Percentiles rank a stretch among this genome's conserved stretches.
phyloP scores from a whole-genome alignment of 1,140 invertebrate species.

The Lepidurus packardi region DNA sequence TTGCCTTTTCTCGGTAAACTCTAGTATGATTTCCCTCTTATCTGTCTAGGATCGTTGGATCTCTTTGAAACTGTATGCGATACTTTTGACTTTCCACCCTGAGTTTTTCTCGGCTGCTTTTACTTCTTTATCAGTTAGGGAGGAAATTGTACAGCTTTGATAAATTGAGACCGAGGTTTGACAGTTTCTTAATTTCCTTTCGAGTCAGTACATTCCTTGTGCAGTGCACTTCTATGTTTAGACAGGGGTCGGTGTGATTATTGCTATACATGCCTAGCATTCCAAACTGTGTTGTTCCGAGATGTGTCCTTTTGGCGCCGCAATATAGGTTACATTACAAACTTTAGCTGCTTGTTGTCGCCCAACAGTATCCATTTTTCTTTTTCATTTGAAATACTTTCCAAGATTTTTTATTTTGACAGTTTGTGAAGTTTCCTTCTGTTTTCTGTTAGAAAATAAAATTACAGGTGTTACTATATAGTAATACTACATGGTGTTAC shows the following conservation, averaged over 20 bases:
- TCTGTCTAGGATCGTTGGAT: not conserved
- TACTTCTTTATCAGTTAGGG: not conserved
- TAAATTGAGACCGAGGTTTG: not conserved
- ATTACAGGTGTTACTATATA: too few relatives aligned
- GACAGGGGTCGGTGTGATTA: not conserved
- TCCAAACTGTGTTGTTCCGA: not conserved
- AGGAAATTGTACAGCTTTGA: not conserved
- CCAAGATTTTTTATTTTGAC: too few relatives aligned
- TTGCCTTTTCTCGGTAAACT: too few relatives aligned
- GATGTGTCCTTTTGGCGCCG: not conserved
- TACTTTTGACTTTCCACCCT: not conserved
- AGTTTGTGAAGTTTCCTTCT: too few relatives aligned
- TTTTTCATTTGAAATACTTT: not conserved
- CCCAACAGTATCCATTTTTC: not conserved
- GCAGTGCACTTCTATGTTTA: conserved; percentile 8
- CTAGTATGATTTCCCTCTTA: not conserved
- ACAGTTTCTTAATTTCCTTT: conserved; percentile 5
- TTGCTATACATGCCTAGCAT: conserved; percentile 2
- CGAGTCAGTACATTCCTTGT: conserved; percentile 12
- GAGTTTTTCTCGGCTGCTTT: not conserved
- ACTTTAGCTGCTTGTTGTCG: not conserved
- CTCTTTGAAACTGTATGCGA: conserved; percentile 11
- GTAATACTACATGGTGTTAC: too few relatives aligned
- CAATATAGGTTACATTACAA: conserved; percentile 3
- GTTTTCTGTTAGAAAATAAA: too few relatives aligned